Evolutionary conservation across 35 echinoderm and acorn worm genomes (phyloP), one percentile per base, ranked within the genome.

Genomic region (Amphiura filiformis): DNA sequence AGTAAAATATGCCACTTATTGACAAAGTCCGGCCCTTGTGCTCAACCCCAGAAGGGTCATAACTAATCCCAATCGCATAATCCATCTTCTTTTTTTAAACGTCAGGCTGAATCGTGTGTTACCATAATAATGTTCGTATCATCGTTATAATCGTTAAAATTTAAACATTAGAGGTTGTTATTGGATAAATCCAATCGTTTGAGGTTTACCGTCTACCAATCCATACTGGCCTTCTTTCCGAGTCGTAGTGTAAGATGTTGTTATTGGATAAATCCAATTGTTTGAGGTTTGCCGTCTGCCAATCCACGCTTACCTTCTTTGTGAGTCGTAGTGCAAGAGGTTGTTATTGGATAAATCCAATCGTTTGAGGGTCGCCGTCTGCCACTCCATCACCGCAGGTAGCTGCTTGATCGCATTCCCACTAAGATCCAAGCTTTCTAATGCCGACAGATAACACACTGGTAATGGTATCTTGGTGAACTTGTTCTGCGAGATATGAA

Each of bases 321-420:
- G 1, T 2, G 9, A 23, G 61, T 70, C 61, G 28, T 70, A 70
- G 26, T 70, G 61, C 61, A 70, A n/a, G 3, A 88, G 78, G n/a
- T 81, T 38, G 81, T 85, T 91, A 31, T 87, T 22, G 61, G 78
- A 79, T 82, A 86, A 47, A 36, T 86, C 70, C 31, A 86, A 56
- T 20, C 79, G 83, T 75, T 87, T 86, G 12, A 93, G 81, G 31
- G 49, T 84, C 17, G 57, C 57, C 32, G 88, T 39, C 3, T 82
- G 78, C 91, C 91, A 93, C 0, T 57, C 78, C 38, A 56, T 35
- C 31, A 76, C 61, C 2, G 39, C 35, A 0, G 91, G 91, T 30
- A 93, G 61, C n/a, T 81, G 56, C 22, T 37, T 76, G 35, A 93
- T 87, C 13, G n/a, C 65, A 80, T 93, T 93, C 35, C 56, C 57